Evolutionary conservation across 2,888 invertebrate genomes (phyloP), one percentile per base, ranked within the genome.

Genomic region (Drosophila siamana): DNA sequence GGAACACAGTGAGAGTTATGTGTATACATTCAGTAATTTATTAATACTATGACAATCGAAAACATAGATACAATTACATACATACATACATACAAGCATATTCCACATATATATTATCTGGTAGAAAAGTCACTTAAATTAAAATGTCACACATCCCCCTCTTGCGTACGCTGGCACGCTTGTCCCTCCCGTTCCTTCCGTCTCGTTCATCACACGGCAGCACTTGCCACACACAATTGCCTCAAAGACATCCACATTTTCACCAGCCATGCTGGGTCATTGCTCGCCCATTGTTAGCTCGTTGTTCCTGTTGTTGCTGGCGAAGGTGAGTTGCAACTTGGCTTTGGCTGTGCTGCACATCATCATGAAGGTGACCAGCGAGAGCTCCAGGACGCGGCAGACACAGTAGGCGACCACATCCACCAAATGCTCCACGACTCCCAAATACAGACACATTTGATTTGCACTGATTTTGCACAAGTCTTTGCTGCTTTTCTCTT

Each of bases 381-480:
- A 82, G 33, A 86, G 66, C 79, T 91, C 91, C 75, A 90, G 48
- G 61, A 89, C 82, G 22, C 88, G 90, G 76, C 89, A 89, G 47
- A 90, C 85, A 66, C 90, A 89, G 68, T 80, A 90, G 55, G 86
- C 89, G 52, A 88, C 86, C 73, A 90, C 75, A 72, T 90, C 91
- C 67, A 89, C 74, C 60, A 90, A 73, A 55, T 90, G 76, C 54
- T 87, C 88, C 60, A 79, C 77, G 33, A 87, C 91, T 28, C 86
- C 90, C 80, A 91, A 84, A 48, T 91, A 91, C 59, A 90, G 68
- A 61, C 91, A 91, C 90, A 91, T 90, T 64, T 55, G 28, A 16
- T 44, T 24, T 2, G 19, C 16, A 24, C 89, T 88, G 82, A 88
- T 89, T 65, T 41, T 8, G 7, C 11, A 16, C 36, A 28, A 38